Evolutionary conservation across 2,113 vertebrate species (phyloP).

Genomic region (Siniperca knerii): DNA sequence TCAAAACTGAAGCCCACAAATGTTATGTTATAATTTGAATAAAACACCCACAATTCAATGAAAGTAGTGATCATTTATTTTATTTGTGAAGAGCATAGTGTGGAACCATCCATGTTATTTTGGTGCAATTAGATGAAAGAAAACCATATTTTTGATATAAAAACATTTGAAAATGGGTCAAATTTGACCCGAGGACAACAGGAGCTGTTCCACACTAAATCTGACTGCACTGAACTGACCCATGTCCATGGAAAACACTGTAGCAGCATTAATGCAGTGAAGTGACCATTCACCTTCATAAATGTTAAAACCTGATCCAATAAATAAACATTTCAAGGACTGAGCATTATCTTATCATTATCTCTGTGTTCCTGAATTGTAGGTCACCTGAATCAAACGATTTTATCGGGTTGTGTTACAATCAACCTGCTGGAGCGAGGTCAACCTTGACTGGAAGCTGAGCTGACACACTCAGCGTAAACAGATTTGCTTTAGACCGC

Average conservation of each 20-base stretch:
- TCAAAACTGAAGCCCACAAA: too few relatives aligned
- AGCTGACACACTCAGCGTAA: constrained; percentile 16
- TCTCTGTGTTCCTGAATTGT: neutral
- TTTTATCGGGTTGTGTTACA: neutral
- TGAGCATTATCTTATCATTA: neutral
- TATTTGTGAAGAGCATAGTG: too few relatives aligned
- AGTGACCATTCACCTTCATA: neutral
- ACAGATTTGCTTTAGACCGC: constrained; percentile 3
- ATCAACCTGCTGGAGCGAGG: neutral
- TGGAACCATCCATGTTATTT: too few relatives aligned
- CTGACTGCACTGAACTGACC: neutral
- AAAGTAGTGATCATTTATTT: too few relatives aligned
- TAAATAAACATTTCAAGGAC: neutral
- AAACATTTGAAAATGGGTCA: too few relatives aligned
- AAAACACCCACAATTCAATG: too few relatives aligned
- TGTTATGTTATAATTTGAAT: too few relatives aligned
- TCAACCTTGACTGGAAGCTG: neutral
- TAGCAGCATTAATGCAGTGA: neutral
- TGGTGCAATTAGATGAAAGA: too few relatives aligned
- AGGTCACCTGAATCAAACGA: neutral
- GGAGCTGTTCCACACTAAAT: neutral
- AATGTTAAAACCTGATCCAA: constrained; percentile 5
- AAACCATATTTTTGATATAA: too few relatives aligned
- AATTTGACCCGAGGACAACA: too few relatives aligned
- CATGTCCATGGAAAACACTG: neutral